These are phyloP conservation scores for Leptopilina boulardi DNA, from an alignment of 1,140 invertebrate species.

Conservation along the genomic window DNA sequence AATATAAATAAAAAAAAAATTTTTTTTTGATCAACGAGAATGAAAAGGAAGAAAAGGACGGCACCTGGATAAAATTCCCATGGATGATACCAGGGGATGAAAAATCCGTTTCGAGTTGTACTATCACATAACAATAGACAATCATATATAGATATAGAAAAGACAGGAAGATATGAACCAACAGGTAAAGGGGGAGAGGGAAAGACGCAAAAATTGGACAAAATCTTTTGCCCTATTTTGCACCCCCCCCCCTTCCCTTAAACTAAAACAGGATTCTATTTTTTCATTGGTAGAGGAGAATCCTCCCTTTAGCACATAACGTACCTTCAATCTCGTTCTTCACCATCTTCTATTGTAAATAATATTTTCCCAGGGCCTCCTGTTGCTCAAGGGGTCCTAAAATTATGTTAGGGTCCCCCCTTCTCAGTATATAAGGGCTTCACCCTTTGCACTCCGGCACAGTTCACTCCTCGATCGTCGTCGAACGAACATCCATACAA, in stretches of 20 bases:
- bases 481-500: constrained; percentile 56
- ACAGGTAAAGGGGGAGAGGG: constrained; percentile 51
- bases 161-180: constrained; percentile 53
- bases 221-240: constrained; percentile 30
- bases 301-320: neutral
- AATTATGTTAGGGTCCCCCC: constrained; percentile 45
- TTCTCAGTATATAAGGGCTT: constrained; percentile 63
- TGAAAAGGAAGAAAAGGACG: constrained; percentile 29
- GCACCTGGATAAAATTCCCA: constrained; percentile 66
- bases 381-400: constrained; percentile 46
- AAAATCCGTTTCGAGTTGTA: constrained; percentile 44
- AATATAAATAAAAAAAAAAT: constrained; percentile 25
- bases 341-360: constrained; percentile 57
- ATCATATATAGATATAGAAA: constrained; percentile 4
- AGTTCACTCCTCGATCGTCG: constrained; percentile 51
- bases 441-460: constrained; percentile 41
- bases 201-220: constrained; percentile 41
- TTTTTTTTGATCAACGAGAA: neutral
- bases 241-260: no score
- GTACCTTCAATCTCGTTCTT: constrained; percentile 39
- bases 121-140: constrained; percentile 17
- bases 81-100: constrained; percentile 43
- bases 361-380: constrained; percentile 69
- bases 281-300: constrained; percentile 22
- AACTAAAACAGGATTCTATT: no score